Base-by-base conservation (phyloP, 2,797 vertebrate species). In the Pterois miles region DNA sequence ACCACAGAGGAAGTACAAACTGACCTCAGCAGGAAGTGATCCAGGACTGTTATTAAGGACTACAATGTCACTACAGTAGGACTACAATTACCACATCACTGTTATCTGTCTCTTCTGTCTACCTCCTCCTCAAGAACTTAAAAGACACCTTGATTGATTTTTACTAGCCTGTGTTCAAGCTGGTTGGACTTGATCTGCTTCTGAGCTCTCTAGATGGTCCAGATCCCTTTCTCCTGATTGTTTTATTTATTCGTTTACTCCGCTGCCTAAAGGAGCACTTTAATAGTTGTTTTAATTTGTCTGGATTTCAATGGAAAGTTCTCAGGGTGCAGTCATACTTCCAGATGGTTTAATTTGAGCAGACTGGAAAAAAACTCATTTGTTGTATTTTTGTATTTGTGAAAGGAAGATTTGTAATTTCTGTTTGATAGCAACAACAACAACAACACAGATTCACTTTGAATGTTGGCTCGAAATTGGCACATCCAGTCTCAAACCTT, bases 11-110 rank as follows among this genome's bases (percentile, higher is more conserved):
- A 69, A 75, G n/a, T 48, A 53, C 80, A 71, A 66, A 62, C 70
- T 53, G 76, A 89, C 85, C 89, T 90, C 89, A 82, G 72, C 76
- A 80, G 74, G 83, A 88, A 57, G 65, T 65, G 84, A 82, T 75
- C 85, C 84, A 71, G 84, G 85, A 91, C 87, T 84, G 80, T 89
- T 88, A 79, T 16, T 31, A 89, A 82, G 83, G 88, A 91, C 89
- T 82, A 82, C 85, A 83, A 43, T 56, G 76, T 72, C 60, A 65
- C 88, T 52, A 64, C 74, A 70, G 69, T 68, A 77, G 87, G 87
- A 93, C 90, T 90, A 75, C 85, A 86, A 83, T 20, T 84, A 90
- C 92, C 92, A 93, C 87, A 73, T 92, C 91, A 94, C 93, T 92
- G 91, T 93, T 91, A 83, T 57, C 81, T 56, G 85, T 92, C 88